phyloP scores from a whole-genome alignment of 2,113 vertebrate genomes.

The Pontoporia blainvillei region DNA sequence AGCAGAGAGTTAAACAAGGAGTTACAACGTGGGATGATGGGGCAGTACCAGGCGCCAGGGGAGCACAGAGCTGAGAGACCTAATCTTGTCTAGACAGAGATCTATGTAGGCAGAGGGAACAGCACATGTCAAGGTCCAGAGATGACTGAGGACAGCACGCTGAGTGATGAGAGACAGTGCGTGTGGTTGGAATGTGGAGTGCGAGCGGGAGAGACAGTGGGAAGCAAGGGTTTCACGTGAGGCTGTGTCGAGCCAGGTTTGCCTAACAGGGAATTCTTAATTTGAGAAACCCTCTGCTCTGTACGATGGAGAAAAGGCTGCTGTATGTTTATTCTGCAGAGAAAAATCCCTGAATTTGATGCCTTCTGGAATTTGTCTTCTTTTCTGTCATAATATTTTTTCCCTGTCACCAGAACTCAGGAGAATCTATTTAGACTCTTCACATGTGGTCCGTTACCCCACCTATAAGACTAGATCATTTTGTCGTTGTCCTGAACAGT shows the following conservation, averaged over 20 bases:
- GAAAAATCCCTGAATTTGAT: background rate
- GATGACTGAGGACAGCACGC: background rate
- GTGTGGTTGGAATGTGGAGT: background rate
- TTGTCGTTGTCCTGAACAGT: background rate
- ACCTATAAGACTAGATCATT: background rate
- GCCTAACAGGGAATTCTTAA: background rate
- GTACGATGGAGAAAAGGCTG: conserved; percentile 15
- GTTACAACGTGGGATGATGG: background rate
- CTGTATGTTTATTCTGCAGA: conserved; percentile 35
- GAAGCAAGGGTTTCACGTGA: background rate
- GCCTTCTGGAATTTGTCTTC: conserved; percentile 28
- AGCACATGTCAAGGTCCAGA: background rate
- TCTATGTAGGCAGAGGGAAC: background rate
- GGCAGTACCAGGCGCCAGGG: background rate
- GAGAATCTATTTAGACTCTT: conserved; percentile 22
- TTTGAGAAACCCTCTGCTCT: background rate
- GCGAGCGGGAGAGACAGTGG: rapidly evolving
- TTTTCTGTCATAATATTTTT: conserved; percentile 15
- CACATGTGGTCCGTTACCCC: background rate
- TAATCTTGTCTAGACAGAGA: background rate
- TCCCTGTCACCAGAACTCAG: background rate
- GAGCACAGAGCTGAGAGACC: background rate
- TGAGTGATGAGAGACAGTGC: background rate
- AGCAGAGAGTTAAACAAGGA: conserved; percentile 9
- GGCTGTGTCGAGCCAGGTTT: background rate